phyloP scores from a whole-genome alignment of 2,888 invertebrate genomes.

The Dasysyrphus tricinctus region DNA sequence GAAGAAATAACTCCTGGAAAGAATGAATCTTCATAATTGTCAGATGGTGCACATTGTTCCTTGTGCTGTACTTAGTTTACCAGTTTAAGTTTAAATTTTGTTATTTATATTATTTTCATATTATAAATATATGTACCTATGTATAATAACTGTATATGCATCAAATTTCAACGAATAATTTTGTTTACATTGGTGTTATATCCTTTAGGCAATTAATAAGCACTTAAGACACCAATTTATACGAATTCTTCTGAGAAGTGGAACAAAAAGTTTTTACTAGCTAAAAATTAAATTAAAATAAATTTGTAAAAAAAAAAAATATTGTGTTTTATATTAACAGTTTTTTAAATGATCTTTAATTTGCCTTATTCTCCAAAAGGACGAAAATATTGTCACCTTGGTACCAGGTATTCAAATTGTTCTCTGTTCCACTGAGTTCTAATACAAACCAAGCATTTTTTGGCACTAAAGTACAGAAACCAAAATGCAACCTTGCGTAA shows the following conservation, averaged over 20 bases:
- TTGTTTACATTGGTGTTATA: slow-evolving; percentile 52
- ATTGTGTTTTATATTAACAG: background rate
- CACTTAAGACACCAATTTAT: slow-evolving; percentile 32
- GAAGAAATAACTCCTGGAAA: slow-evolving; percentile 79
- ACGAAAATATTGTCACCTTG: too few species aligned
- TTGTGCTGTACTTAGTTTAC: slow-evolving; percentile 61
- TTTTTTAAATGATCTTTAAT: too few species aligned
- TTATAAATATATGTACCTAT: background rate
- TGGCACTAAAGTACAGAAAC: too few species aligned
- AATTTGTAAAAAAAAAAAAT: background rate
- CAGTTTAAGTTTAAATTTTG: slow-evolving; percentile 57
- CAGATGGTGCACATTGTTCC: slow-evolving; percentile 35
- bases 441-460: too few species aligned
- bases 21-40: slow-evolving; percentile 61
- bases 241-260: slow-evolving; percentile 7
- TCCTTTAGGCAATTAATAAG: slow-evolving; percentile 56
- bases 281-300: slow-evolving; percentile 14
- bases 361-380: too few species aligned
- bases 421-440: too few species aligned
- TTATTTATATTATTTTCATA: slow-evolving; percentile 64
- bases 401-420: too few species aligned
- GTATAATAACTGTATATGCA: background rate
- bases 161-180: slow-evolving; percentile 36
- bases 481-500: too few species aligned
- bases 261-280: slow-evolving; percentile 10